Base-by-base conservation (phyloP, 2,888 invertebrate genomes). In the Bombyx huttoni region DNA sequence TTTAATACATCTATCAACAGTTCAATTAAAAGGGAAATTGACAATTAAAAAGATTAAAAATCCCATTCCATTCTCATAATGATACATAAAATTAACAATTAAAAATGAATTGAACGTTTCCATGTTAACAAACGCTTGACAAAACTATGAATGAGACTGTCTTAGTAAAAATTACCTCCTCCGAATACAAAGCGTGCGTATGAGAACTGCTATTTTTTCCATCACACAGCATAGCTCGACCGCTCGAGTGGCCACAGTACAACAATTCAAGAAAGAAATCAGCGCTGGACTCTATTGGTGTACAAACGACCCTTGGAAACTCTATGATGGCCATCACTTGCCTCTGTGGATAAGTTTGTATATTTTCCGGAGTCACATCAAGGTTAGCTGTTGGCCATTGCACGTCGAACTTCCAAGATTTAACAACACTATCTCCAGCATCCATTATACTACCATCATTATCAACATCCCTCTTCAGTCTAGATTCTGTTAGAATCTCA, bases 181-280 rank as follows among this genome's bases (percentile, higher is more conserved):
- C 94, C 3, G 93, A 92, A 80, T 94, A 94, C 51, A 96, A 81
- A 54, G 94, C 90, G 51, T 89, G 86, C 79, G 94, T 91, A 48
- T 81, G 78, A 1, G 88, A 84, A 56, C 81, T 87, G 34, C 80
- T 81, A 9, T 90, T 89, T 62, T 86, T 89, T 10, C 91, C 90
- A 67, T 93, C 92, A 75, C 95, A 96, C 52, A 92, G 89, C 49
- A 93, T 89, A 24, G 93, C 90, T 49, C 93, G 93, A 5, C 88
- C 87, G 60, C 85, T 87, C 0, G 87, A 87, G 60, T 92, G 91
- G 46, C 96, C 96, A 67, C 96, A 96, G 68, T 94, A 96, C 61
- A 94, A 89, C 56, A 96, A 79, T 70, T 95, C 94, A 63, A 96
- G 77, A 92, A 93, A 94, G 64, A 94, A 94, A 64, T 94, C 94